phyloP scores from a whole-genome alignment of 1,140 invertebrate genomes.

The Cherax quadricarinatus region DNA sequence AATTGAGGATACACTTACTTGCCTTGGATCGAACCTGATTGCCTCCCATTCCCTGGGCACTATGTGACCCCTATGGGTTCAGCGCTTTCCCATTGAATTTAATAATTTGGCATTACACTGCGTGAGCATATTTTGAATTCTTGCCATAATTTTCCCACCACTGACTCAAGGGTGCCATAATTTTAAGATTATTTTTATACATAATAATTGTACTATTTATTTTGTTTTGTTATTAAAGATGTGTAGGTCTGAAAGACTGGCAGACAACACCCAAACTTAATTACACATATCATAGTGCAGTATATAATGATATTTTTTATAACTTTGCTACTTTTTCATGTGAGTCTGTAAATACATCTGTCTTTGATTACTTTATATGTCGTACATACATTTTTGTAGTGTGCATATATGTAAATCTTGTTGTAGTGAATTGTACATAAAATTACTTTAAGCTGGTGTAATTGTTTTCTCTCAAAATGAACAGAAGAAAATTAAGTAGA shows the following conservation, averaged over 20 bases:
- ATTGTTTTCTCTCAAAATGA: background rate
- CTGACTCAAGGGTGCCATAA: constrained; percentile 37
- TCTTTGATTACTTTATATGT: background rate
- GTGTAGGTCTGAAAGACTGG: background rate
- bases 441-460: background rate
- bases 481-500: background rate
- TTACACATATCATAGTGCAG: constrained; percentile 49
- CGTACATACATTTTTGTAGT: background rate
- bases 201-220: constrained; percentile 36
- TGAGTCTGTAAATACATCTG: constrained; percentile 23
- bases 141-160: background rate
- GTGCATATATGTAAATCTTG: constrained; percentile 1
- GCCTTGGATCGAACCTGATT: too few species aligned
- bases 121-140: background rate
- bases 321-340: constrained; percentile 57
- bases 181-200: constrained; percentile 25
- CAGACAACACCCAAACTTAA: constrained; percentile 20
- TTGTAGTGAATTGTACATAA: constrained; percentile 14
- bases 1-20: too few species aligned
- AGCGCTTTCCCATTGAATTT: too few species aligned
- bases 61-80: too few species aligned
- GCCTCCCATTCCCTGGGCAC: too few species aligned
- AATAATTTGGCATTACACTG: too few species aligned
- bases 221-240: constrained; percentile 36
- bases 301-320: constrained; percentile 46